A percentile compares a stretch with the other conserved stretches of the same genome.
phyloP scores from a whole-genome alignment of 2,113 vertebrate genomes.

The Centropus unirufus region DNA sequence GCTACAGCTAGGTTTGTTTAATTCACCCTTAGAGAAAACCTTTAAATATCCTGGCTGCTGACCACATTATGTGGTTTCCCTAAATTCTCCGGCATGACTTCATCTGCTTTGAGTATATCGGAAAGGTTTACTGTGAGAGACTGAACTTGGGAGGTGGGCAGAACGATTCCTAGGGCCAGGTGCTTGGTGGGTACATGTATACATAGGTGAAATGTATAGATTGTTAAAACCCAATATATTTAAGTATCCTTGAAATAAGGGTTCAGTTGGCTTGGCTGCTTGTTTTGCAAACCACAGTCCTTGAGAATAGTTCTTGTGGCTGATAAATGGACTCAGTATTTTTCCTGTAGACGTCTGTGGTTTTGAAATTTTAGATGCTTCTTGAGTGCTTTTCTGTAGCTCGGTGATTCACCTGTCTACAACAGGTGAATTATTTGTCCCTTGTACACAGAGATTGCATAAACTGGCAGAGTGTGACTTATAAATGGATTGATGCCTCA shows the following conservation, averaged over 20 bases:
- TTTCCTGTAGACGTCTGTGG: not conserved
- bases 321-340: not conserved
- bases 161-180: not conserved
- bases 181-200: not conserved
- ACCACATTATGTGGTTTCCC: not conserved
- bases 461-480: not conserved
- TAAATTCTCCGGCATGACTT: not conserved
- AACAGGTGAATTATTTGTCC: not conserved
- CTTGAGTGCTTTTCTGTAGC: not conserved
- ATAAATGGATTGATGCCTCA: not conserved
- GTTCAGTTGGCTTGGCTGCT: not conserved
- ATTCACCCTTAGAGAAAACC: not conserved
- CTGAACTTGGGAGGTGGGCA: not conserved
- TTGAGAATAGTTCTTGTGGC: not conserved
- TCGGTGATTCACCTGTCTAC: not conserved
- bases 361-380: not conserved
- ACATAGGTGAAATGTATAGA: not conserved
- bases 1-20: conserved; percentile 20
- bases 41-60: not conserved
- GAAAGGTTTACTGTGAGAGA: conserved; percentile 7
- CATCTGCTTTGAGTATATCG: not conserved
- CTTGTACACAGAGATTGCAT: not conserved
- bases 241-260: not conserved
- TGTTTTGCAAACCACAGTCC: not conserved
- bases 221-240: not conserved